Conservation (phyloP, 2,113 vertebrate species). For the Semicossyphus pulcher region DNA sequence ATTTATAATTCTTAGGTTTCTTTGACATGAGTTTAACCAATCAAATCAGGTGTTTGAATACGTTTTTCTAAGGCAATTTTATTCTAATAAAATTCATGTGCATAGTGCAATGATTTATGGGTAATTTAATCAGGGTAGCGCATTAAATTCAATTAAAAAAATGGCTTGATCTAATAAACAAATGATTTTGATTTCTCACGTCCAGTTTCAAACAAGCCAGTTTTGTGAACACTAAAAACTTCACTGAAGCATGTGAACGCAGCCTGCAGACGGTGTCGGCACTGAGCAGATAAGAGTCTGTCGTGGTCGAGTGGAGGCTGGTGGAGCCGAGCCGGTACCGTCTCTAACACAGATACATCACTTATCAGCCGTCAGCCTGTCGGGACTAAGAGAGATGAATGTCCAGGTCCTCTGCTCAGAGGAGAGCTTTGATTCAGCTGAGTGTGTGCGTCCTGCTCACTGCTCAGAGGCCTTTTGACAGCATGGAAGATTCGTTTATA, state of each 20-base stretch:
- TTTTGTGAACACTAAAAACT: no score
- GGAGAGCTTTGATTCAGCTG: neutral
- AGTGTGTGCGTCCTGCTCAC: neutral
- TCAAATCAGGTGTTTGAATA: no score
- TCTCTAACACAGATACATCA: conserved; percentile 22
- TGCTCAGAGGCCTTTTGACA: neutral
- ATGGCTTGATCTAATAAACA: no score
- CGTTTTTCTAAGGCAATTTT: no score
- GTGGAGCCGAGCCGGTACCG: conserved; percentile 13
- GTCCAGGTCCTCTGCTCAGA: neutral
- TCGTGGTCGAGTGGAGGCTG: conserved; percentile 34
- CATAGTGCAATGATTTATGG: no score
- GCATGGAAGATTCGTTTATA: neutral
- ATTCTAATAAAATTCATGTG: no score
- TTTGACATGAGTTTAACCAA: no score
- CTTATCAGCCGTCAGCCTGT: conserved; percentile 28
- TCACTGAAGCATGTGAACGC: conserved; percentile 12
- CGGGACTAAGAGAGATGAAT: conserved; percentile 5
- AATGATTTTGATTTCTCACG: no score
- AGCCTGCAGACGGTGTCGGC: neutral
- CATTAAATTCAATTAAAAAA: no score
- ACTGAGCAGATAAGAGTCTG: conserved; percentile 20
- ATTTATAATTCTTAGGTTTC: no score
- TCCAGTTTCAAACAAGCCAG: no score
- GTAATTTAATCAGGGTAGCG: no score